Evolutionary conservation across 1,140 invertebrate genomes (phyloP).

Genomic region (Cyphomyrmex costatus): DNA sequence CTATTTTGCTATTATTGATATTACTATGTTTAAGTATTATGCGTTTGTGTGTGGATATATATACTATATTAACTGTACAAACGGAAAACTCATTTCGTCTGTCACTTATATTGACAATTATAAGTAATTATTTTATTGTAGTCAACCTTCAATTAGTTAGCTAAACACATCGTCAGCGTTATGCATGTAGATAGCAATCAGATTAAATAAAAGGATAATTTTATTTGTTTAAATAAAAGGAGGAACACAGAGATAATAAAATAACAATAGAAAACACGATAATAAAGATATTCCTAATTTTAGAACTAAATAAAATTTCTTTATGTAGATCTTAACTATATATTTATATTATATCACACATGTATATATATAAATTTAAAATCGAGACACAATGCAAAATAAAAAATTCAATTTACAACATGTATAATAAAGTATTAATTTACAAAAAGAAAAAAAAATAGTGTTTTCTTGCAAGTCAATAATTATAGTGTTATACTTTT

Average conservation of each 20-base stretch:
- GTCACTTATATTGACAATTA: slow-evolving; percentile 69
- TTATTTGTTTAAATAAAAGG: slow-evolving; percentile 12
- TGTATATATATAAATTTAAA: neutral
- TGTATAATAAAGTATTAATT: slow-evolving; percentile 5
- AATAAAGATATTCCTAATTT: neutral
- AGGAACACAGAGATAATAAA: neutral
- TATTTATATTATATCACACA: neutral
- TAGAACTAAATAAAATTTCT: slow-evolving; percentile 2
- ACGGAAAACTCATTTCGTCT: slow-evolving; percentile 75
- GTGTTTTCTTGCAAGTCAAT: slow-evolving; percentile 16
- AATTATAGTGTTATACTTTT: slow-evolving; percentile 34
- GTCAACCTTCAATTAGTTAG: slow-evolving; percentile 65
- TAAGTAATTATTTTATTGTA: slow-evolving; percentile 63
- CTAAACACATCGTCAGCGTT: slow-evolving; percentile 74
- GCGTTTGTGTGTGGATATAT: slow-evolving; percentile 74
- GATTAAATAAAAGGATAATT: slow-evolving; percentile 28
- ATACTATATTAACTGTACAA: slow-evolving; percentile 82
- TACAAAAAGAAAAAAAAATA: neutral
- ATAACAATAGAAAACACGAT: slow-evolving; percentile 9
- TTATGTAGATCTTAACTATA: neutral
- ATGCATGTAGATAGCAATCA: slow-evolving; percentile 42
- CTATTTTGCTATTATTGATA: slow-evolving; percentile 78
- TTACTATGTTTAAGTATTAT: slow-evolving; percentile 78
- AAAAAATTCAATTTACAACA: neutral
- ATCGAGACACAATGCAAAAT: neutral